These are phyloP conservation scores for Sparidentex hasta DNA, from an alignment of 2,797 vertebrate species.

Conservation along the genomic window DNA sequence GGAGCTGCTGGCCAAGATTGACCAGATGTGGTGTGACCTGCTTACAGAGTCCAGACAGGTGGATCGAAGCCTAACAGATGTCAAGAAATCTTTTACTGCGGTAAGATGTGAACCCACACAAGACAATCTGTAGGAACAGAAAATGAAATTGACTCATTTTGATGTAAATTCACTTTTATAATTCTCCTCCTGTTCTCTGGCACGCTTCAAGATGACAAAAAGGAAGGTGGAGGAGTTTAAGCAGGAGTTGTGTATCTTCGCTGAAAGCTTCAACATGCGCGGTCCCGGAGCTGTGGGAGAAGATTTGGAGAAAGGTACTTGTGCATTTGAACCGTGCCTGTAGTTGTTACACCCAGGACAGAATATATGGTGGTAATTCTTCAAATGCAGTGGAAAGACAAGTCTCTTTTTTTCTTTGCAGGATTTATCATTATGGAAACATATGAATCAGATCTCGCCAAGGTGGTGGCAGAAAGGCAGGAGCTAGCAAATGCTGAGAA, in stretches of 20 bases:
- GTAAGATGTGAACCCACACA: conserved; percentile 75
- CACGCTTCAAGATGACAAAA: conserved; percentile 86
- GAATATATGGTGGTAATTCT: background rate
- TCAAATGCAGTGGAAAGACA: background rate
- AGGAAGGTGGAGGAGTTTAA: conserved; percentile 85
- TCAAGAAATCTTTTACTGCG: conserved; percentile 91
- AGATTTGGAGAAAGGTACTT: conserved; percentile 92
- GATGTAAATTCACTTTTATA: background rate
- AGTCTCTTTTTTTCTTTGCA: conserved; percentile 63
- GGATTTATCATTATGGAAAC: conserved; percentile 86
- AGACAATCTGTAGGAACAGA: background rate
- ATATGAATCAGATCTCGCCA: conserved; percentile 89
- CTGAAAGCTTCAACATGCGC: conserved; percentile 85
- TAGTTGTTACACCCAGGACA: background rate
- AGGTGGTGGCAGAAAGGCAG: conserved; percentile 82
- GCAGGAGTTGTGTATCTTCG: conserved; percentile 86
- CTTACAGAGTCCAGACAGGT: conserved; percentile 86
- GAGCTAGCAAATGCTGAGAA: conserved; percentile 91
- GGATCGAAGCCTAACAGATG: conserved; percentile 85
- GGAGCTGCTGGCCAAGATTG: conserved; percentile 80
- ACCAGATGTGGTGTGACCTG: conserved; percentile 86
- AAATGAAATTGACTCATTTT: background rate
- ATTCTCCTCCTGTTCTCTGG: background rate
- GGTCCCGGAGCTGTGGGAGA: conserved; percentile 94
- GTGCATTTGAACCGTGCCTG: background rate